These are phyloP conservation scores for Pocillopora damicornis DNA, from an alignment of 64 coral and sea anemone species.

Conservation along the genomic window DNA sequence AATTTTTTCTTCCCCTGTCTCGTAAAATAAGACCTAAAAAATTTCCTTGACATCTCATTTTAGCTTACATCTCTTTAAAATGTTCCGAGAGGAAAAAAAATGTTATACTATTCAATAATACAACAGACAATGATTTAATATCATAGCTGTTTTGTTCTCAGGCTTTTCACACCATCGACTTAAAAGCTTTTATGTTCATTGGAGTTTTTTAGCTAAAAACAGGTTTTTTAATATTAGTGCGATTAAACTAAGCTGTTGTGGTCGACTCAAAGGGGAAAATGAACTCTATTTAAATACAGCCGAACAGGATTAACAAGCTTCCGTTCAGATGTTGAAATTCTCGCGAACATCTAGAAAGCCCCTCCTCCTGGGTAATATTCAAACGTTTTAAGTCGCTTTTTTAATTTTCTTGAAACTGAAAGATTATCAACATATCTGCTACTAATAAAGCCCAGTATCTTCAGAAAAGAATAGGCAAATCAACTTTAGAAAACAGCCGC, in stretches of 20 bases:
- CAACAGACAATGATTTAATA: neutral
- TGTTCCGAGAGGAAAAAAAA: neutral
- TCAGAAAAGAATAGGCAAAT: conserved; percentile 19
- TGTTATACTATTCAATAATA: neutral
- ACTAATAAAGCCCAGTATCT: conserved; percentile 15
- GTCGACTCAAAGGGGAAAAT: neutral
- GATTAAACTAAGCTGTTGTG: neutral
- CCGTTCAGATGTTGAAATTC: conserved; percentile 10
- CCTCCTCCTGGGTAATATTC: neutral
- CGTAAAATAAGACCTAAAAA: no score
- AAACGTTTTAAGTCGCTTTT: neutral
- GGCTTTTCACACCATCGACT: neutral
- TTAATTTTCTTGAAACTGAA: neutral
- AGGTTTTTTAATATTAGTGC: neutral
- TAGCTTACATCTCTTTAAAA: no score
- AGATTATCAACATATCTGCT: conserved; percentile 1
- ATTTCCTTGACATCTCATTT: no score
- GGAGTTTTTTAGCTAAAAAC: neutral
- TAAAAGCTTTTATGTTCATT: conserved; percentile 12
- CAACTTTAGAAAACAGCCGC: conserved; percentile 4
- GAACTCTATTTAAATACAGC: neutral
- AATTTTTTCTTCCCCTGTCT: neutral
- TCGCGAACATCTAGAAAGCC: neutral
- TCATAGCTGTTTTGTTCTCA: neutral
- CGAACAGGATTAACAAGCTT: neutral